A percentile compares a stretch with the other conserved stretches of the same genome.
These are phyloP conservation scores for Dinoponera quadriceps DNA, from an alignment of 1,140 invertebrate species.

Conservation along the genomic window DNA sequence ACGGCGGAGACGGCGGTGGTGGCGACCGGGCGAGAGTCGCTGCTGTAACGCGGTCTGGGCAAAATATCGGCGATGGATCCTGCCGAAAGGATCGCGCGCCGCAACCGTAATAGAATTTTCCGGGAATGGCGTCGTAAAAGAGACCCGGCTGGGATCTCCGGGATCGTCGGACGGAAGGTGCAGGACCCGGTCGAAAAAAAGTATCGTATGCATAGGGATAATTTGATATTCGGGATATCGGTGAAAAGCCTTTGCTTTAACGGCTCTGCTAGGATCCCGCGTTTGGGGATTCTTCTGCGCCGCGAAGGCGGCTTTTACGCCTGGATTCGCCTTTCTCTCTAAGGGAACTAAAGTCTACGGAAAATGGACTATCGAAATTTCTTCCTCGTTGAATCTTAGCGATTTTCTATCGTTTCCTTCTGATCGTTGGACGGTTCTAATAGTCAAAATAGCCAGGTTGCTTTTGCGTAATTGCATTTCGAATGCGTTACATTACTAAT, in stretches of 20 bases:
- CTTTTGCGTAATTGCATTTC: too few relatives aligned
- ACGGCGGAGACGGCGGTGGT: too few relatives aligned
- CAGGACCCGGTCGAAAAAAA: constrained; percentile 21
- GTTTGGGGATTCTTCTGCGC: neutral
- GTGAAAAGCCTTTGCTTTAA: constrained; percentile 29
- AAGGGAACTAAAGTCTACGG: neutral
- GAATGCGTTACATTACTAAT: too few relatives aligned
- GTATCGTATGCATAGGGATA: constrained; percentile 45
- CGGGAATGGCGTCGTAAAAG: constrained; percentile 50
- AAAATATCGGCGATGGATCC: constrained; percentile 38
- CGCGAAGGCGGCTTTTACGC: neutral
- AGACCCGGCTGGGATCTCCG: constrained; percentile 35
- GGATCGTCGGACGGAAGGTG: constrained; percentile 7
- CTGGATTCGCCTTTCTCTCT: neutral
- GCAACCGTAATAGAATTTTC: constrained; percentile 56
- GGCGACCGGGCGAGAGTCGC: constrained; percentile 8
- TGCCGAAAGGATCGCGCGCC: constrained; percentile 43
- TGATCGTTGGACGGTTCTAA: too few relatives aligned
- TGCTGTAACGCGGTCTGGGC: constrained; percentile 2
- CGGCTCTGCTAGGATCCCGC: neutral
- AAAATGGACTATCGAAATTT: too few relatives aligned
- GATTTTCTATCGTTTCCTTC: too few relatives aligned
- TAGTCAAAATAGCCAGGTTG: too few relatives aligned
- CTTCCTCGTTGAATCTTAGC: too few relatives aligned
- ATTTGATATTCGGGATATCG: constrained; percentile 44